Conservation (phyloP, 2,797 vertebrate genomes). For the Pangasius djambal region DNA sequence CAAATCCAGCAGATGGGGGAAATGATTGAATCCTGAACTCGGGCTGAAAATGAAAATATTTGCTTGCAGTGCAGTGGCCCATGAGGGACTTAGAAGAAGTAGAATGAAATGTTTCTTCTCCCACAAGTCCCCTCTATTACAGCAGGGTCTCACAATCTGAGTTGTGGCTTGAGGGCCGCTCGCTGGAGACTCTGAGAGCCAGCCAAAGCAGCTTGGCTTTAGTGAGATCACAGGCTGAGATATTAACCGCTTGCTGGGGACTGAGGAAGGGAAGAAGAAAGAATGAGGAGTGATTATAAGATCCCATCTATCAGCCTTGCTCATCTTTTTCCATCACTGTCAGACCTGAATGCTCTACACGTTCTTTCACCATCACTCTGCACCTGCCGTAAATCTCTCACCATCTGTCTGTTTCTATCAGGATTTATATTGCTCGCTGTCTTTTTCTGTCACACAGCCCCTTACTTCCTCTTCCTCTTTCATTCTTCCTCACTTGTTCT, state of each 20-base stretch:
- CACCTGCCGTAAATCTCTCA: conserved; percentile 42
- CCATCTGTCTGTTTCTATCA: conserved; percentile 10
- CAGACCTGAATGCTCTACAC: conserved; percentile 32
- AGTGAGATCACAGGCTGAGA: conserved; percentile 25
- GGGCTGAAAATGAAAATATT: conserved; percentile 63
- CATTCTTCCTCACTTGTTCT: background rate
- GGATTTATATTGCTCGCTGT: background rate
- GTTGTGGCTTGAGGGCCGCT: background rate
- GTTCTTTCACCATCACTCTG: conserved; percentile 17
- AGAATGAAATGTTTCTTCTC: conserved; percentile 46
- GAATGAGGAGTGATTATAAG: conserved; percentile 33
- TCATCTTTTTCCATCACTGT: conserved; percentile 47
- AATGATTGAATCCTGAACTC: conserved; percentile 65
- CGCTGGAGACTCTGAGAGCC: conserved; percentile 29
- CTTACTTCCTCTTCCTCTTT: background rate
- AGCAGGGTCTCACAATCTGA: conserved; percentile 32
- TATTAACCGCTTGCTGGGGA: conserved; percentile 24
- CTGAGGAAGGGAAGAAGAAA: background rate
- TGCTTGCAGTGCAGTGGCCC: conserved; percentile 61
- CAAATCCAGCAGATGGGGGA: conserved; percentile 64
- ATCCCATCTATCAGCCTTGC: conserved; percentile 33
- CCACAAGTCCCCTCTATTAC: conserved; percentile 17
- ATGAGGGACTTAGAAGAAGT: conserved; percentile 53
- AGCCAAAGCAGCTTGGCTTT: conserved; percentile 32
- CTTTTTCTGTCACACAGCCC: conserved; percentile 10